phyloP scores from a whole-genome alignment of 2,888 invertebrate genomes.

The Cynaeus angustus region DNA sequence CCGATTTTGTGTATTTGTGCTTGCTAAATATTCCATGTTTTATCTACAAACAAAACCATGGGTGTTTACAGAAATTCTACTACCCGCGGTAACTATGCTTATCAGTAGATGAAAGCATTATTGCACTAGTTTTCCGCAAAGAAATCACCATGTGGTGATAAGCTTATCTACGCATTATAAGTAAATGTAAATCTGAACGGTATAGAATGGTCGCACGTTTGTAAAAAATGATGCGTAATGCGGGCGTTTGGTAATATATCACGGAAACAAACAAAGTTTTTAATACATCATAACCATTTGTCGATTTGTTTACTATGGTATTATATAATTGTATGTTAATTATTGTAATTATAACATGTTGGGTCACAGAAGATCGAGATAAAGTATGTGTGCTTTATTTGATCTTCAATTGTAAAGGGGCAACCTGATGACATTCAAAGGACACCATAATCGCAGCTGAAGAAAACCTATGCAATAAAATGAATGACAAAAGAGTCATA shows the following conservation, averaged over 20 bases:
- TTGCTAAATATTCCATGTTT: too few relatives aligned
- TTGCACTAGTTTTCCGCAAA: too few relatives aligned
- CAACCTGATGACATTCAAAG: constrained; percentile 6
- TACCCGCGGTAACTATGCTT: too few relatives aligned
- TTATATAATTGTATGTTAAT: constrained; percentile 23
- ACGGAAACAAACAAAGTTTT: not conserved
- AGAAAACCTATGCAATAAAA: not conserved
- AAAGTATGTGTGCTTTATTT: constrained; percentile 11
- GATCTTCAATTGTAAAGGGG: constrained; percentile 13
- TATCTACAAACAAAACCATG: too few relatives aligned
- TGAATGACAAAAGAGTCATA: constrained; percentile 19
- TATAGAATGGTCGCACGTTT: not conserved
- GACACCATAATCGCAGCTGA: not conserved
- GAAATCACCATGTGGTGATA: not conserved
- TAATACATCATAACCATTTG: not conserved
- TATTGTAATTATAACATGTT: constrained; percentile 6
- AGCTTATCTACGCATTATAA: constrained; percentile 16
- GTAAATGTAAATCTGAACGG: not conserved
- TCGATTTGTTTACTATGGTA: constrained; percentile 11
- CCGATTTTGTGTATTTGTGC: too few relatives aligned
- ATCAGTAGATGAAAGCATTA: too few relatives aligned
- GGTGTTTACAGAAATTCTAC: too few relatives aligned
- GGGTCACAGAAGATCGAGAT: constrained; percentile 25
- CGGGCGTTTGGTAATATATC: not conserved
- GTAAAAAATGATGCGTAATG: constrained; percentile 15